Base-by-base conservation (phyloP, 2,113 vertebrate species). In the Labeo rohita region DNA sequence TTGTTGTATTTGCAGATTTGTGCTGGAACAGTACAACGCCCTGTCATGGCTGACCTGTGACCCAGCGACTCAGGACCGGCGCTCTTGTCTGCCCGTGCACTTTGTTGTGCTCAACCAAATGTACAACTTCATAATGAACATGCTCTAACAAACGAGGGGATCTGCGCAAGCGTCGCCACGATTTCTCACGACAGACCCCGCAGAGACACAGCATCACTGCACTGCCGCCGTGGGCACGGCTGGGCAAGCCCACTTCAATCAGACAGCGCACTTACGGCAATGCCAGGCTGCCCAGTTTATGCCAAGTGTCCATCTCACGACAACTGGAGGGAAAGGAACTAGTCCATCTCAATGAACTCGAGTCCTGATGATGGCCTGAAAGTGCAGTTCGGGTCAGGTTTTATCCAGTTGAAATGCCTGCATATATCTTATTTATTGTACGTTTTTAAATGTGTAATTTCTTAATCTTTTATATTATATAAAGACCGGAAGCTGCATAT, bases 371-470 rank as follows among this genome's bases (percentile, higher is more conserved):
- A 95, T 95, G 91, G 94, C 92, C 92, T 92, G 94, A 94, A 96
- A 97, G 96, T 97, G 96, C 95, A 96, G 97, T 96, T 96, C 94
- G 94, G 94, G 93, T 97, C 96, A 97, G 96, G 97, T 97, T 97
- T 95, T 95, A 97, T 98, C 97, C 96, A 96, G 96, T 94, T 93
- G 92, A 97, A 98, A 97, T 99, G 98, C 98, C 97, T 99, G 97
- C 97, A 97, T 98, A 98, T 89, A 90, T 98, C 97, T 99, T 99
- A 99, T 99, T 99, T 99, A 99, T 99, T 99, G 97, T 98, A 99
- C 96, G 96, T 99, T 99, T 99, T 99, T 99, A 99, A 98, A 99
- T 98, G 97, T 99, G 97, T 97, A 98, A 97, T 99, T 99, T 98
- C 97, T 98, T 98, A 98, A 98, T 97, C 97, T 98, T 99, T 98